Percentiles rank a stretch among this genome's conserved stretches.
These are phyloP conservation scores for Megalops cyprinoides DNA, from an alignment of 2,797 vertebrate species.

Conservation along the genomic window DNA sequence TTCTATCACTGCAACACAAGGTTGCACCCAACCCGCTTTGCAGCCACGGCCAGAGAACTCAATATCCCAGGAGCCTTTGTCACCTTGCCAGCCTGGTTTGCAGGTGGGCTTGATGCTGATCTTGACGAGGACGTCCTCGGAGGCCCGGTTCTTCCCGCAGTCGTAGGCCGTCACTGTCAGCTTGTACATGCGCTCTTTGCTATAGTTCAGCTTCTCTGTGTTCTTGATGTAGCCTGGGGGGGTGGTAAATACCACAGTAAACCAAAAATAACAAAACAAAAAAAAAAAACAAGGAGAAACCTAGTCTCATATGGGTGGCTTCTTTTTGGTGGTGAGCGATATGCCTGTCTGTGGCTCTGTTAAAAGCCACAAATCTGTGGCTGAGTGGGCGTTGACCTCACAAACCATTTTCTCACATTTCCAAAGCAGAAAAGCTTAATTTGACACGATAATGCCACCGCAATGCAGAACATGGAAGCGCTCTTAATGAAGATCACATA, in stretches of 20 bases:
- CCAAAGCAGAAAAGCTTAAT: not conserved
- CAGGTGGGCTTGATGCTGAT: slow-evolving; percentile 93
- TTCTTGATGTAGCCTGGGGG: slow-evolving; percentile 90
- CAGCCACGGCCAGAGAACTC: not conserved
- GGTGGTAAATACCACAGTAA: too few species aligned
- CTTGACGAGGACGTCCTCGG: slow-evolving; percentile 93
- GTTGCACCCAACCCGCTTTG: not conserved
- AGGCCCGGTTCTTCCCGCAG: slow-evolving; percentile 94
- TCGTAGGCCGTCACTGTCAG: slow-evolving; percentile 95
- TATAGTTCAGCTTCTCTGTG: slow-evolving; percentile 92
- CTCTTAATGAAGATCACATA: not conserved
- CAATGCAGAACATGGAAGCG: not conserved
- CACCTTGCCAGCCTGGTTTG: slow-evolving; percentile 97
- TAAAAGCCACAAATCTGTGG: not conserved
- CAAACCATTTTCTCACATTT: not conserved
- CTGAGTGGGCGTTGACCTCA: not conserved
- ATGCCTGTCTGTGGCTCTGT: not conserved
- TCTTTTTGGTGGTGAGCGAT: not conserved
- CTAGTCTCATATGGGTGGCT: not conserved
- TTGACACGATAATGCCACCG: not conserved
- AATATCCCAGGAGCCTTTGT: slow-evolving; percentile 30
- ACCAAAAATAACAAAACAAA: too few species aligned
- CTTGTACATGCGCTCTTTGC: slow-evolving; percentile 92
- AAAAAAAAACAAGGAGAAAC: not conserved
- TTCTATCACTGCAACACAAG: not conserved